Evolutionary conservation across 2,113 vertebrate genomes (phyloP).

Genomic region (Eonycteris spelaea): DNA sequence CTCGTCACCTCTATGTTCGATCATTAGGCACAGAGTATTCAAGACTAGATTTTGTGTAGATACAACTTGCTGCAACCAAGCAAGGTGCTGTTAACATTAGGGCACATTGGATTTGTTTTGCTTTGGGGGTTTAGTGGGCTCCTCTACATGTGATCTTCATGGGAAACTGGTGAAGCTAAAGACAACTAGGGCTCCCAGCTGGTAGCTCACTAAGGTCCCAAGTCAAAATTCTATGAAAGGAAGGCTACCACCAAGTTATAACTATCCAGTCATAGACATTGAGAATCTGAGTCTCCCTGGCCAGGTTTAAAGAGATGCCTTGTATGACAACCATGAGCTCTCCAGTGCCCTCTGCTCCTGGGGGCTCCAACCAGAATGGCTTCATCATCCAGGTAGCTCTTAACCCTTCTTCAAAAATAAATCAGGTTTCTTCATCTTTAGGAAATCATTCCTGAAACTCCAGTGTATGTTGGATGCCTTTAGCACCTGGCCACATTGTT

Average conservation of each 20-base stretch:
- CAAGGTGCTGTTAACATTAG: background rate
- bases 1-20: background rate
- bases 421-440: background rate
- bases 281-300: background rate
- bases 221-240: background rate
- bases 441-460: background rate
- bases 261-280: background rate
- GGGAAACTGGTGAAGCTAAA: background rate
- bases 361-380: background rate
- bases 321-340: background rate
- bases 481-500: background rate
- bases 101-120: background rate
- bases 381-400: background rate
- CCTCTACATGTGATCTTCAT: background rate
- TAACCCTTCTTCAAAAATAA: background rate
- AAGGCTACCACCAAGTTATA: background rate
- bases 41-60: background rate
- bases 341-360: background rate
- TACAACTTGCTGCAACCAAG: background rate
- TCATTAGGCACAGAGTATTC: background rate
- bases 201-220: background rate
- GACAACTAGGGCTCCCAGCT: background rate
- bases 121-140: background rate
- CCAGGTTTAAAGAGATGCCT: background rate
- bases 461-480: background rate